phyloP scores from a whole-genome alignment of 2,113 vertebrate genomes.

The Fulmarus glacialis region DNA sequence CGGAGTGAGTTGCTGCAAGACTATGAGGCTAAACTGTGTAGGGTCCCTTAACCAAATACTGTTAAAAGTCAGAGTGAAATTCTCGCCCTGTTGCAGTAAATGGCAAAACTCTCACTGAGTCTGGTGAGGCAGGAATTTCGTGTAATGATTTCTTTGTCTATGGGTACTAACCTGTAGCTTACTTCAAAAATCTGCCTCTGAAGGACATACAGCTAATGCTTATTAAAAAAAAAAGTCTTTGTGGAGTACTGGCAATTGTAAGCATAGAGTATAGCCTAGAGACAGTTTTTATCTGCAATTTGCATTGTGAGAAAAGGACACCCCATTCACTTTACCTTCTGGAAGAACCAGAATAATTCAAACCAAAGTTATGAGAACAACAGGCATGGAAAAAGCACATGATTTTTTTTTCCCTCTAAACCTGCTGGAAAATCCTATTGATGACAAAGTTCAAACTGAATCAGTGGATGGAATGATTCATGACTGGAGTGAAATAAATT shows the following conservation, averaged over 20 bases:
- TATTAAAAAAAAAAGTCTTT: background rate
- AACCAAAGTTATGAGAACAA: background rate
- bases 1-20: background rate
- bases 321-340: background rate
- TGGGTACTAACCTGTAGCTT: background rate
- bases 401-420: background rate
- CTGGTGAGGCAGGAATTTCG: background rate
- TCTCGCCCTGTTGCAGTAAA: background rate
- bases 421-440: background rate
- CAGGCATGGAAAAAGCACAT: background rate
- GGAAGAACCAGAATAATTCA: background rate
- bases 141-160: background rate
- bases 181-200: background rate
- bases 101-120: background rate
- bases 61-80: background rate
- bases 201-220: background rate
- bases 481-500: background rate
- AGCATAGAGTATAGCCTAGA: background rate
- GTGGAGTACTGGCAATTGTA: background rate
- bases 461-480: background rate
- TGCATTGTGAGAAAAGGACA: background rate
- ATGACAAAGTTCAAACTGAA: constrained; percentile 30
- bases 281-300: background rate
- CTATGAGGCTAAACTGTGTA: background rate
- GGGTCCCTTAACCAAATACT: background rate